Evolutionary conservation across 1,140 invertebrate species (phyloP).

Genomic region (Cyclina sinensis): DNA sequence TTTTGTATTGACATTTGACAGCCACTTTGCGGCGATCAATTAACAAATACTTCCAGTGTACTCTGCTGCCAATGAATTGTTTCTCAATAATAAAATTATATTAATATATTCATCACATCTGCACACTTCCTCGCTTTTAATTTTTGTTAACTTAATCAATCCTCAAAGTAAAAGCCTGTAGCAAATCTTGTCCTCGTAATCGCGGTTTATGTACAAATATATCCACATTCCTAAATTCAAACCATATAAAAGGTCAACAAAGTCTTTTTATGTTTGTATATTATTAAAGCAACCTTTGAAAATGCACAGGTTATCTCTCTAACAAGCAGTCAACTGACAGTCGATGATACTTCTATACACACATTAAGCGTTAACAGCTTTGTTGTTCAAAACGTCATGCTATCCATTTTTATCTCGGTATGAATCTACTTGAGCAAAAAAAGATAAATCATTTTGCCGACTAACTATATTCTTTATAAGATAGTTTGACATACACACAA

Average conservation of each 20-base stretch:
- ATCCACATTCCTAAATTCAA: conserved; percentile 59
- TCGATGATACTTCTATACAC: conserved; percentile 50
- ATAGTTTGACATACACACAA: conserved; percentile 48
- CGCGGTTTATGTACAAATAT: conserved; percentile 19
- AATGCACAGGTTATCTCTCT: conserved; percentile 58
- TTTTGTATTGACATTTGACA: conserved; percentile 42
- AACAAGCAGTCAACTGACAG: conserved; percentile 48
- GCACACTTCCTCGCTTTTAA: conserved; percentile 22
- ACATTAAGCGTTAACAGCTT: conserved; percentile 64
- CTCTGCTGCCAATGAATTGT: conserved; percentile 4
- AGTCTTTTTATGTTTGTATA: conserved; percentile 61
- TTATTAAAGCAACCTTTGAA: conserved; percentile 62
- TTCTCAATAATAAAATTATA: neutral
- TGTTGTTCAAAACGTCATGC: conserved; percentile 46
- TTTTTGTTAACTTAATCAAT: conserved; percentile 14
- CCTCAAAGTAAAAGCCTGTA: conserved; percentile 22
- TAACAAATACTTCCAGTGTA: conserved; percentile 10
- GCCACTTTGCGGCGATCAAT: neutral
- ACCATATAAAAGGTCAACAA: conserved; percentile 48
- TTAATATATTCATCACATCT: conserved; percentile 20
- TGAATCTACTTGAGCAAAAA: conserved; percentile 17
- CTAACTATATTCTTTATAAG: conserved; percentile 29
- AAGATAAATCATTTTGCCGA: conserved; percentile 55
- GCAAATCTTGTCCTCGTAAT: neutral
- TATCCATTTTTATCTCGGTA: conserved; percentile 18